These are phyloP conservation scores for Erynnis tages DNA, from an alignment of 2,888 invertebrate genomes.

Conservation along the genomic window DNA sequence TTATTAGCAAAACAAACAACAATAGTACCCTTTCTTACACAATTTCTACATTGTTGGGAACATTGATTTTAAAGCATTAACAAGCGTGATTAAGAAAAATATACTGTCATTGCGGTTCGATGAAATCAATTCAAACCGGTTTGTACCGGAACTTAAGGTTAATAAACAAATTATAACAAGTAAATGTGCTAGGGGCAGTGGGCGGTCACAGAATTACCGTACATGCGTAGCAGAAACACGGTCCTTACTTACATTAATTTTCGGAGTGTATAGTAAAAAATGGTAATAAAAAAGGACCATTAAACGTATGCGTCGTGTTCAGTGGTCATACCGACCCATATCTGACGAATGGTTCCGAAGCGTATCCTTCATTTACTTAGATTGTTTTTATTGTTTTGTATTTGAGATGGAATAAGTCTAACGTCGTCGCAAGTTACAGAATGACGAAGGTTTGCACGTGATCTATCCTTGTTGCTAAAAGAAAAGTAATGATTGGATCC, in stretches of 20 bases:
- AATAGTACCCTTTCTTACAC: background rate
- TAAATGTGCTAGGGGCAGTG: background rate
- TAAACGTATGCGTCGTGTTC: too few relatives aligned
- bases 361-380: too few relatives aligned
- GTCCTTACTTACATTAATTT: too few relatives aligned
- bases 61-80: background rate
- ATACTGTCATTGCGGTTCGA: background rate
- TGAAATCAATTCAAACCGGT: slow-evolving; percentile 1
- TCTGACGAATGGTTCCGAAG: too few relatives aligned
- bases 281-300: too few relatives aligned
- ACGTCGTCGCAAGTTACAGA: background rate
- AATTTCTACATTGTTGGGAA: background rate
- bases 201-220: slow-evolving; percentile 1
- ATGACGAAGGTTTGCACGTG: background rate
- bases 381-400: background rate
- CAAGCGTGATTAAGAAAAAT: background rate
- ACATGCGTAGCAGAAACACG: background rate
- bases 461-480: background rate
- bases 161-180: background rate
- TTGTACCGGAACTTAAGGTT: background rate
- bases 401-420: background rate
- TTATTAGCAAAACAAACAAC: too few relatives aligned
- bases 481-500: background rate
- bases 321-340: too few relatives aligned
- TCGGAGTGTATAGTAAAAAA: too few relatives aligned